Evolutionary conservation across 2,797 vertebrate species (phyloP), one percentile per base, ranked within the genome.

Genomic region (Corythornis leucogaster): DNA sequence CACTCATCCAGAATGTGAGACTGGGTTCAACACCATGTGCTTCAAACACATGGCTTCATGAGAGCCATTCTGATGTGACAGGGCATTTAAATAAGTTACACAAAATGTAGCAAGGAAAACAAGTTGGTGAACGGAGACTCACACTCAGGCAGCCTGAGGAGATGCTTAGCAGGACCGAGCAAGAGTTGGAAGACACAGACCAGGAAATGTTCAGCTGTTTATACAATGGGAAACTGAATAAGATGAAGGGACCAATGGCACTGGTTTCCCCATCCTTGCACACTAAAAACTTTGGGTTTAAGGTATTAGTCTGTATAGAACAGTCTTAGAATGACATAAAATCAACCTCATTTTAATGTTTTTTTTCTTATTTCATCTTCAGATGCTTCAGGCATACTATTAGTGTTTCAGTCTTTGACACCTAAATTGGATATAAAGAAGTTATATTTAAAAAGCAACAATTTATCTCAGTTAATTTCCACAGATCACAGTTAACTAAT

Each of bases 11-110:
- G 76, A 70, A 45, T 7, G 12, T 21, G 53, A 46, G 24, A 11
- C 11, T 21, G 28, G 15, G 28, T 73, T 88, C 0, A 0, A 28
- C 0, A 0, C 2, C 30, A 15, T 0, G 0, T 43, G 33, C 51
- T 79, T 62, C 74, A 17, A 79, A 35, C 16, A 57, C 54, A 15
- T 40, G 38, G 38, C 38, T 43, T 62, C 2, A 1, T 8, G 15
- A 68, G 59, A 84, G n/a, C 12, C 2, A 0, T 54, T 77, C 45
- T 38, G 22, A 19, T 4, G 48, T 2, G 24, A 75, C 26, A 0
- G 4, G 54, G 33, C 15, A 5, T 68, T 57, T 40, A 33, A 22
- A 31, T 22, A 50, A n/a, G 33, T 51, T 64, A 38, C 9, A 12
- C 57, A 54, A 70, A 28, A 46, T 5, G 25, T 77, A 89, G 31